Evolutionary conservation across 2,888 invertebrate species (phyloP).

Genomic region (Ichneumon xanthorius): DNA sequence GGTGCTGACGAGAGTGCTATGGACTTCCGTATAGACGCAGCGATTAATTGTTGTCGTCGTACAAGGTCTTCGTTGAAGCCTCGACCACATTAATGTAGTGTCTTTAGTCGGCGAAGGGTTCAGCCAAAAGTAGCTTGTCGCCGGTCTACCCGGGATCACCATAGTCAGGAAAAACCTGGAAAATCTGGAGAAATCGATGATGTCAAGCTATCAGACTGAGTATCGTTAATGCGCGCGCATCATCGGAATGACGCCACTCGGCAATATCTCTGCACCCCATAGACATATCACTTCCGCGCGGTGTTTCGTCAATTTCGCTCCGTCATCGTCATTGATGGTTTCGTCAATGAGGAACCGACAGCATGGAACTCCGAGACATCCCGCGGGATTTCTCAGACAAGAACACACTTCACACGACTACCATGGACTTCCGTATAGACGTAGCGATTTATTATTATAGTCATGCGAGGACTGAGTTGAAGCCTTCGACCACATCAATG

Average conservation of each 20-base stretch:
- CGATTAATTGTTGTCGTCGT: not conserved
- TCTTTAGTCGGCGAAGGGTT: not conserved
- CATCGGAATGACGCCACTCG: not conserved
- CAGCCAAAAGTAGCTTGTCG: no score
- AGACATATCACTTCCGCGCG: conserved; percentile 4
- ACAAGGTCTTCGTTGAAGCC: not conserved
- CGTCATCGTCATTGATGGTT: conserved; percentile 3
- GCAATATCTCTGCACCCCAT: not conserved
- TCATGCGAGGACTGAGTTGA: not conserved
- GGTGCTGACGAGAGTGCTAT: conserved; percentile 48
- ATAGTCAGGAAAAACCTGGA: no score
- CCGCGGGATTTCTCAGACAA: conserved; percentile 81
- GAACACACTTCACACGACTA: conserved; percentile 63
- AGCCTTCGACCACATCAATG: not conserved
- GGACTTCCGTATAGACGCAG: conserved; percentile 29
- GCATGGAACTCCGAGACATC: conserved; percentile 78
- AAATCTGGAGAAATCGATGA: no score
- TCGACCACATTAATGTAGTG: not conserved
- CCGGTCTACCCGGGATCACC: no score
- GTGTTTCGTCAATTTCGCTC: conserved; percentile 8
- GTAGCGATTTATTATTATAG: not conserved
- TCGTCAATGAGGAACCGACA: not conserved
- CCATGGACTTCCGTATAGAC: not conserved
- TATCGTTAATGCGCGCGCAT: not conserved
- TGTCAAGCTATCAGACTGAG: not conserved